Conservation (phyloP, 2,888 invertebrate genomes). For the Aquatica leii region DNA sequence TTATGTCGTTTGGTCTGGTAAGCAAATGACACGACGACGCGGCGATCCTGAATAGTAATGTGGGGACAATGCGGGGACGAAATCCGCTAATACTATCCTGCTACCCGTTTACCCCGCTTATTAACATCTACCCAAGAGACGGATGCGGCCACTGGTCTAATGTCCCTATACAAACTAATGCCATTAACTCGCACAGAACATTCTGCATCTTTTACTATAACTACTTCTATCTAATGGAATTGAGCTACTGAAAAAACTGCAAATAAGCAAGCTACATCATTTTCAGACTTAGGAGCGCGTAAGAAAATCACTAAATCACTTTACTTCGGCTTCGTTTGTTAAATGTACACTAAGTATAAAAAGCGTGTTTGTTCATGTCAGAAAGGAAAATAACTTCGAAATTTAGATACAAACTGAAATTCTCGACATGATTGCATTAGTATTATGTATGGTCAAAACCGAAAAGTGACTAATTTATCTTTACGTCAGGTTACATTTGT, state of each 20-base stretch:
- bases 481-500: conserved; percentile 5
- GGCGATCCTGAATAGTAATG: conserved; percentile 41
- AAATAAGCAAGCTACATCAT: conserved; percentile 33
- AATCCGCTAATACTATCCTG: conserved; percentile 38
- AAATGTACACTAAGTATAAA: conserved; percentile 35
- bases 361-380: conserved; percentile 33
- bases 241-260: conserved; percentile 34
- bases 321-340: conserved; percentile 35
- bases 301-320: conserved; percentile 40
- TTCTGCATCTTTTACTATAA: conserved; percentile 30
- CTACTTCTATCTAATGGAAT: conserved; percentile 39
- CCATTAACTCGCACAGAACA: conserved; percentile 33
- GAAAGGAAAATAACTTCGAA: conserved; percentile 27
- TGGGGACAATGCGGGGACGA: conserved; percentile 31
- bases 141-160: conserved; percentile 38
- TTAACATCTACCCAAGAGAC: conserved; percentile 46
- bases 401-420: conserved; percentile 18
- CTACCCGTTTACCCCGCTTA: conserved; percentile 43
- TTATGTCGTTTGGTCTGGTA: conserved; percentile 46
- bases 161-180: conserved; percentile 38
- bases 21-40: conserved; percentile 40
- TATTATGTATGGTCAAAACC: conserved; percentile 13
- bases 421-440: conserved; percentile 16
- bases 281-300: conserved; percentile 35
- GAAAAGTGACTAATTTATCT: conserved; percentile 15